phyloP scores from a whole-genome alignment of 2,888 invertebrate genomes.

The Megamerina dolium region DNA sequence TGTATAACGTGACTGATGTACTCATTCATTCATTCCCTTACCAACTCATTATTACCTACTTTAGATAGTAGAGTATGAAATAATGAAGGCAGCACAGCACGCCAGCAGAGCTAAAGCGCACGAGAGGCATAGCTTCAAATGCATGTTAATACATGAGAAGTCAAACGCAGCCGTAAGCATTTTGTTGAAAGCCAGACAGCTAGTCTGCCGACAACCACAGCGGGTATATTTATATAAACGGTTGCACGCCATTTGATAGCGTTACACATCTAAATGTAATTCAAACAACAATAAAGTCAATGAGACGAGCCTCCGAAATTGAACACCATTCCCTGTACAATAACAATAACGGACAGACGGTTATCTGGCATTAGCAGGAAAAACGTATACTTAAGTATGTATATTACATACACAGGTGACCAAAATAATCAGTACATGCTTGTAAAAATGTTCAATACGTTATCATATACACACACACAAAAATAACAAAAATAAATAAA shows the following conservation, averaged over 20 bases:
- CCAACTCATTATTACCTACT: background rate
- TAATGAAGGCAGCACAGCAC: background rate
- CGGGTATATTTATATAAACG: no score
- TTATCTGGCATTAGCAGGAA: no score
- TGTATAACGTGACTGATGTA: constrained; percentile 10
- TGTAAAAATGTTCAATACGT: no score
- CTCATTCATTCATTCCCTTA: constrained; percentile 4
- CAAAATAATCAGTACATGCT: no score
- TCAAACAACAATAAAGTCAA: background rate
- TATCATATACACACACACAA: no score
- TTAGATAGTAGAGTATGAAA: background rate
- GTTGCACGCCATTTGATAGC: constrained; percentile 3
- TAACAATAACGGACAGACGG: background rate
- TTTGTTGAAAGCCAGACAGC: no score
- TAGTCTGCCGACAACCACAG: constrained; percentile 1
- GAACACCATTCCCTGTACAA: background rate
- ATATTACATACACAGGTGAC: no score
- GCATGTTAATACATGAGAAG: no score
- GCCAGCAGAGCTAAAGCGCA: background rate
- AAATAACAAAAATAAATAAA: no score
- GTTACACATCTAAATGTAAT: background rate
- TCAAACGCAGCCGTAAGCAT: no score
- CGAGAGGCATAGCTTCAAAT: constrained; percentile 3
- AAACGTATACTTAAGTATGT: no score
- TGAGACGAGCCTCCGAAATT: constrained; percentile 11